phyloP scores from a whole-genome alignment of 2,113 vertebrate genomes.

The Morone saxatilis region DNA sequence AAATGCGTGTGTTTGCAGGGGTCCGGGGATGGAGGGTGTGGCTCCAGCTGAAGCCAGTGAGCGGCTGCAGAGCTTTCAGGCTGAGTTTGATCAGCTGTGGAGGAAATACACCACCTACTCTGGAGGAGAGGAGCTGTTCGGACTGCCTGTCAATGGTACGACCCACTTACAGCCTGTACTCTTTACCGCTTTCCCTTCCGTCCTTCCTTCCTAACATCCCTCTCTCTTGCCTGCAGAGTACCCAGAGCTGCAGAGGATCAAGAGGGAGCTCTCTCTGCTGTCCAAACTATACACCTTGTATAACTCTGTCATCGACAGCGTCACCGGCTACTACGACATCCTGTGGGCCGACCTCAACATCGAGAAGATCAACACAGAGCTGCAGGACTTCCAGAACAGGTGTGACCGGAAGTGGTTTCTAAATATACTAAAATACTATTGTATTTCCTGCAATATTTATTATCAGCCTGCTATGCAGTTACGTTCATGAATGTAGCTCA shows the following conservation, averaged over 20 bases:
- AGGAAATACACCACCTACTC: conserved; percentile 85
- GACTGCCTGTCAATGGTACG: conserved; percentile 85
- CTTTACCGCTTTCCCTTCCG: rapidly evolving
- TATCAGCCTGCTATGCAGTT: too few species aligned
- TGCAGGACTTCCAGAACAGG: conserved; percentile 90
- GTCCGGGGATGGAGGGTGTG: conserved; percentile 82
- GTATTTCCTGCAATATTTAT: too few species aligned
- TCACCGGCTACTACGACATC: conserved; percentile 83
- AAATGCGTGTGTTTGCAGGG: conserved; percentile 66
- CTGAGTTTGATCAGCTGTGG: conserved; percentile 88
- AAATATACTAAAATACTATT: too few species aligned
- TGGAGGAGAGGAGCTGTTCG: conserved; percentile 88
- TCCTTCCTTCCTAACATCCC: neutral
- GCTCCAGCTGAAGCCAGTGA: conserved; percentile 85
- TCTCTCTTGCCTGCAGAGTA: conserved; percentile 80
- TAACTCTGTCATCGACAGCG: conserved; percentile 80
- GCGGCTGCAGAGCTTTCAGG: conserved; percentile 87
- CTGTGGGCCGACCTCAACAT: conserved; percentile 87
- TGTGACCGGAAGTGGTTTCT: conserved; percentile 1
- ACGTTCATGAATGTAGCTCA: too few species aligned
- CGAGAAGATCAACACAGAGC: conserved; percentile 86
- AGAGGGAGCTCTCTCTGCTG: conserved; percentile 85
- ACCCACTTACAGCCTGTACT: neutral
- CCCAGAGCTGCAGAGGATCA: conserved; percentile 87
- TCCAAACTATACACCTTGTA: conserved; percentile 88